Percentiles rank a stretch among this genome's conserved stretches.
Conservation (phyloP, 2,797 vertebrate genomes). For the Acanthurus tractus region DNA sequence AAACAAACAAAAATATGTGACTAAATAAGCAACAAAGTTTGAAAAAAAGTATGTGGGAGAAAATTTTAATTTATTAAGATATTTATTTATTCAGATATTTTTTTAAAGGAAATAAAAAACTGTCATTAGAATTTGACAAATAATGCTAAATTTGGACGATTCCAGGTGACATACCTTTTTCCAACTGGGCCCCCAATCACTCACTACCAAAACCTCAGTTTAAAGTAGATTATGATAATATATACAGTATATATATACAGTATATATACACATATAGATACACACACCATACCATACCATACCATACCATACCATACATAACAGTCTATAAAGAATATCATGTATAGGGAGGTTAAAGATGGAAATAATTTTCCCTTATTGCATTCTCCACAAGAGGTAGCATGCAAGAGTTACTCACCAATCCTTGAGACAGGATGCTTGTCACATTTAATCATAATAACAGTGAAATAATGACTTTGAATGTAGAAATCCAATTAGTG, state of each 20-base stretch:
- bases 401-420: neutral
- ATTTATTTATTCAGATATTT: no score
- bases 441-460: slow-evolving; percentile 39
- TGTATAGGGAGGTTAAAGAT: neutral
- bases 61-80: no score
- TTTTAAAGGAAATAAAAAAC: neutral
- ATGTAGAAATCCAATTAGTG: slow-evolving; percentile 53
- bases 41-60: neutral
- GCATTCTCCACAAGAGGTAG: neutral
- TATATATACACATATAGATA: no score
- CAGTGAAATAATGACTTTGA: slow-evolving; percentile 45
- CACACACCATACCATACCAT: no score
- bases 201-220: no score
- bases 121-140: neutral
- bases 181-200: no score
- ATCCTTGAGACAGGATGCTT: slow-evolving; percentile 4
- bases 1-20: no score
- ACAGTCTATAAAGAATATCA: neutral
- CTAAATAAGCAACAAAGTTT: neutral
- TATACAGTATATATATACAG: no score
- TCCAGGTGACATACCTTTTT: neutral
- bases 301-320: neutral
- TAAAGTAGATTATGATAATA: no score
- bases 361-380: neutral
- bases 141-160: slow-evolving; percentile 1